Evolutionary conservation across 2,113 vertebrate species (phyloP).

Genomic region (Urocitellus parryii): DNA sequence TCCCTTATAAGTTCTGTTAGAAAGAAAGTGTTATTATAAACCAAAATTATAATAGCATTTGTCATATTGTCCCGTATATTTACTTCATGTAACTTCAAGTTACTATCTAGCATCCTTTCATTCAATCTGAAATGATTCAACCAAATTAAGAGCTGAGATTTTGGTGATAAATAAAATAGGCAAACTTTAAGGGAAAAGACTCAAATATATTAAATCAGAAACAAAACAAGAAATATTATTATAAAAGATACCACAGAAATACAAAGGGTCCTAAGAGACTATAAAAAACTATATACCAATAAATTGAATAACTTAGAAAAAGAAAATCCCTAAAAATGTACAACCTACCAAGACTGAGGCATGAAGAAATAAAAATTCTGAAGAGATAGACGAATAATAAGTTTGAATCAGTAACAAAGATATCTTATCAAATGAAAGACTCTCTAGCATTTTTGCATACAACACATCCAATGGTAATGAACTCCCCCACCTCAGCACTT

Average conservation of each 20-base stretch:
- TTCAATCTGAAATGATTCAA: background rate
- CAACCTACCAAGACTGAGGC: background rate
- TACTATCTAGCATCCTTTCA: background rate
- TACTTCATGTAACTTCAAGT: background rate
- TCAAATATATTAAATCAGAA: background rate
- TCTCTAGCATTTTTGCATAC: background rate
- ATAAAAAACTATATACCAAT: background rate
- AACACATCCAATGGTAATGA: background rate
- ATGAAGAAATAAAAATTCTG: background rate
- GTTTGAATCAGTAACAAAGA: background rate
- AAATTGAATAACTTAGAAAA: background rate
- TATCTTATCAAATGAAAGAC: background rate
- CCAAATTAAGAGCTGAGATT: background rate
- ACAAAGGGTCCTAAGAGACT: background rate
- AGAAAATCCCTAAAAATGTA: background rate
- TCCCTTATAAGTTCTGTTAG: background rate
- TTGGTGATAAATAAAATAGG: too few species aligned
- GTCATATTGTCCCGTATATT: background rate
- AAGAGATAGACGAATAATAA: background rate
- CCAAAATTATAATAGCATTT: background rate
- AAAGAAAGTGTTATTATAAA: background rate
- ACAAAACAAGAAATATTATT: background rate
- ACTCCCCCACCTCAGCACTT: background rate
- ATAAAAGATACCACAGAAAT: background rate
- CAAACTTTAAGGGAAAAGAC: background rate